These are phyloP conservation scores for Equus quagga DNA, from an alignment of 2,113 vertebrate genomes.

Conservation along the genomic window DNA sequence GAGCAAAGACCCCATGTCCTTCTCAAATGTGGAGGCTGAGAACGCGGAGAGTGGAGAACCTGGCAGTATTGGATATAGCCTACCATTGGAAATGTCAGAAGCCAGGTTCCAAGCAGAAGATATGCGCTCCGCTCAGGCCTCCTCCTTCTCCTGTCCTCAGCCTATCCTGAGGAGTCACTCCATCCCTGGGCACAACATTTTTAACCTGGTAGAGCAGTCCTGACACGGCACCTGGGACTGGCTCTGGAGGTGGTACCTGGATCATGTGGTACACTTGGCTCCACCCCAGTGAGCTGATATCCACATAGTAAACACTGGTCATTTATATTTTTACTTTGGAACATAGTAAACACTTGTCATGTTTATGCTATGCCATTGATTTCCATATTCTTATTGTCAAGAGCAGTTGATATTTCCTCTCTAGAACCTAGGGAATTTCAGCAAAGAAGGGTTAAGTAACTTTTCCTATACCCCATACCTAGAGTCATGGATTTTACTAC, in stretches of 20 bases:
- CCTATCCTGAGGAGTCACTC: background rate
- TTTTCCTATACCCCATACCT: background rate
- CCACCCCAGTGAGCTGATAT: background rate
- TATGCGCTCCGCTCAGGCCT: background rate
- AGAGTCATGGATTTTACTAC: background rate
- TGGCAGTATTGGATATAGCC: background rate
- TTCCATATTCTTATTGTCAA: background rate
- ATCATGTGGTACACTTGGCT: background rate
- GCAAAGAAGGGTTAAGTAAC: background rate
- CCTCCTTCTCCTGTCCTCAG: background rate
- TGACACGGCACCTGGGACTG: background rate
- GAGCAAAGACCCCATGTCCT: background rate
- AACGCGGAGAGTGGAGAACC: background rate
- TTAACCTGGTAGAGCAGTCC: background rate
- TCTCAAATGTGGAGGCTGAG: background rate
- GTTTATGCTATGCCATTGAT: background rate
- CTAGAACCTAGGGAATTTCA: background rate
- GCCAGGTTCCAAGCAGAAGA: background rate
- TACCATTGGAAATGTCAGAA: background rate
- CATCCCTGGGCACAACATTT: background rate
- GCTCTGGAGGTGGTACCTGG: background rate
- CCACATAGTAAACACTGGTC: background rate
- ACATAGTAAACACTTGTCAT: background rate
- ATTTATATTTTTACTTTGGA: background rate
- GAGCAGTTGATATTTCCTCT: constrained; percentile 15